Base-by-base conservation (phyloP, 2,888 invertebrate genomes). In the Rhorus exstirpatorius region DNA sequence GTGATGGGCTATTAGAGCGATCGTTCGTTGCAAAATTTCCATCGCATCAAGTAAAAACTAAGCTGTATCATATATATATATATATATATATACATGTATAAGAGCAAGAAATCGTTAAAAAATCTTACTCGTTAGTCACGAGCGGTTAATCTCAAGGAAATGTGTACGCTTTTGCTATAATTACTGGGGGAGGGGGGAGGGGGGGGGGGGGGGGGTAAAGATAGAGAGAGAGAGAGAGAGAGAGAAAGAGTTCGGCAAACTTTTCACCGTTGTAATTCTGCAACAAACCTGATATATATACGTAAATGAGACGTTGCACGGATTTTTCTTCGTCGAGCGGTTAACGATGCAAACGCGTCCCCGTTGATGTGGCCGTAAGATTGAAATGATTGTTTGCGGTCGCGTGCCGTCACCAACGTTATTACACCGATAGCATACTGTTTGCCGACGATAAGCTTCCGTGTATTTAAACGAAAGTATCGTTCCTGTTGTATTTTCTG, bases 301-400 rank as follows among this genome's bases (percentile, higher is more conserved):
- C 72, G 83, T 79, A 86, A 89, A 88, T 87, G 86, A 89, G 86
- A 86, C 74, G 79, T 86, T 86, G 86, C 83, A 84, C 85, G 24
- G 17, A 21, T 24, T 67, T 74, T 74, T 58, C 78, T 88, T 88
- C 81, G 86, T 87, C 70, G 41, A 87, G 85, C 79, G 82, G 86
- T 88, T 88, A 88, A 88, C 87, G 87, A 88, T 81, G 82, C 85
- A 79, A 79, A 76, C 58, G 24, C 65, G 21, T 12, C 83, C 38
- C n/a, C 55, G 61, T 35, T 49, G 68, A 44, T 65, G 63, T n/a
- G 41, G 61, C 21, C 14, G 41, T 35, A 24, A 85, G 87, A 88
- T 90, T 86, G 87, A 89, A 89, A 90, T 87, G 88, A 90, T 91
- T 89, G 89, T 89, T 88, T 88, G 91, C 86, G 90, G 91, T 90